Base-by-base conservation (phyloP, 2,888 invertebrate species). In the Baccha elongata region DNA sequence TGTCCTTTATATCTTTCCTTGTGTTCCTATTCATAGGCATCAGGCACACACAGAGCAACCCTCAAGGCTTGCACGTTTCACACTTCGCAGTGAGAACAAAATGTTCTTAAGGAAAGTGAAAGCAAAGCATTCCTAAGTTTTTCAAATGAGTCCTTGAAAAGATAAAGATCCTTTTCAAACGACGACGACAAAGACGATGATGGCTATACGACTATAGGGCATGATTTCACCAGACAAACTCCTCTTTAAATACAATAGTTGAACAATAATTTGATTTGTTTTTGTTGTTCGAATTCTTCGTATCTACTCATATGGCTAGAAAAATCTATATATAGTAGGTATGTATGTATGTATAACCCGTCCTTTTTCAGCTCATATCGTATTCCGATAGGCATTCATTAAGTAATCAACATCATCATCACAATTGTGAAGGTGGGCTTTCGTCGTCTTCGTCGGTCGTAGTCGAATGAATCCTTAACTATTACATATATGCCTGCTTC, bases 381-480 rank as follows among this genome's bases (percentile, higher is more conserved):
- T 83, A 83, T 83, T 83, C 83, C 78, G 83, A 83, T 78, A 78
- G 83, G 78, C 76, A 50, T 78, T 76, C 83, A 83, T 83, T 83
- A 78, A 83, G 83, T 55, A 72, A 78, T 83, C 83, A 72, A 78
- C 78, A 69, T 69, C 69, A 64, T 74, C 69, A 69, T 69, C 69
- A 52, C 68, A 64, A 74, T 62, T 55, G 50, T 50, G 32, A 46
- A 44, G 37, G 29, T 46, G 52, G 40, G 44, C 60, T 46, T 17
- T 37, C 35, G 26, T 58, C 29, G 8, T 23, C n/a, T n/a, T n/a
- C n/a, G n/a, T n/a, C n/a, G n/a, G 26, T 58, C 29, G 8, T 23
- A 42, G 13, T 52, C 21, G 29, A n/a, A n/a, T n/a, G n/a, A n/a
- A n/a, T 46, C 23, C 55, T 53, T 26, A 10, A 40, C 23, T 40